phyloP scores from a whole-genome alignment of 2,797 vertebrate genomes.

The Hafferia zeledoni region DNA sequence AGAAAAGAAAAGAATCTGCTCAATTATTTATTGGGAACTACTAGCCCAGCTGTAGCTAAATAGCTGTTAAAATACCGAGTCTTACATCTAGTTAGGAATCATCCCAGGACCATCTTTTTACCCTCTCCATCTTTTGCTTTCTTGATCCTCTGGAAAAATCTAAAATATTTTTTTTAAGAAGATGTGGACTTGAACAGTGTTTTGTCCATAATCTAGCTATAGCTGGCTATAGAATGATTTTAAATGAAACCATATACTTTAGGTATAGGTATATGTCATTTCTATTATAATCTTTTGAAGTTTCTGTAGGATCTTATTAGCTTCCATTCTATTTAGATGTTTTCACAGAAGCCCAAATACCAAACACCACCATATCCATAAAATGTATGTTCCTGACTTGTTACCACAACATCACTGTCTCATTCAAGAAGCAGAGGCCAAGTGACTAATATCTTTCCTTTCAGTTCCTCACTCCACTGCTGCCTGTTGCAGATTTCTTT shows the following conservation, averaged over 20 bases:
- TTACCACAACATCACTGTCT: not conserved
- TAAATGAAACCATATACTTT: not conserved
- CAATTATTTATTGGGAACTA: not conserved
- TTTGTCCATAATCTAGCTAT: not conserved
- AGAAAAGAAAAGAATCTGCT: not conserved
- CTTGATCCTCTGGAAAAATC: not conserved
- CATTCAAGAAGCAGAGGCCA: not conserved
- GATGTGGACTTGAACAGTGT: not conserved
- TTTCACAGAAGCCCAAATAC: not conserved
- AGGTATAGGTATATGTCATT: not conserved
- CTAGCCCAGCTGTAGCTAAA: not conserved
- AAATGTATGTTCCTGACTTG: not conserved
- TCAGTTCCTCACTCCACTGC: constrained; percentile 1
- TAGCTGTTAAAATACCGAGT: constrained; percentile 33
- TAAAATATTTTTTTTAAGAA: not conserved
- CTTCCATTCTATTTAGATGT: not conserved
- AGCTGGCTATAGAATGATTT: not conserved
- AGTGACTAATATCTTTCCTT: not conserved
- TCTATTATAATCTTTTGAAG: not conserved
- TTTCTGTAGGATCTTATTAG: not conserved
- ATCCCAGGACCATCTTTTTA: not conserved
- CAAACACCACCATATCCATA: not conserved
- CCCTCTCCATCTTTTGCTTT: not conserved
- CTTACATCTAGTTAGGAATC: not conserved
- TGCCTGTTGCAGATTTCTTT: not conserved